Evolutionary conservation across 2,888 invertebrate genomes (phyloP), one percentile per base, ranked within the genome.

Genomic region (Melanotus villosus): DNA sequence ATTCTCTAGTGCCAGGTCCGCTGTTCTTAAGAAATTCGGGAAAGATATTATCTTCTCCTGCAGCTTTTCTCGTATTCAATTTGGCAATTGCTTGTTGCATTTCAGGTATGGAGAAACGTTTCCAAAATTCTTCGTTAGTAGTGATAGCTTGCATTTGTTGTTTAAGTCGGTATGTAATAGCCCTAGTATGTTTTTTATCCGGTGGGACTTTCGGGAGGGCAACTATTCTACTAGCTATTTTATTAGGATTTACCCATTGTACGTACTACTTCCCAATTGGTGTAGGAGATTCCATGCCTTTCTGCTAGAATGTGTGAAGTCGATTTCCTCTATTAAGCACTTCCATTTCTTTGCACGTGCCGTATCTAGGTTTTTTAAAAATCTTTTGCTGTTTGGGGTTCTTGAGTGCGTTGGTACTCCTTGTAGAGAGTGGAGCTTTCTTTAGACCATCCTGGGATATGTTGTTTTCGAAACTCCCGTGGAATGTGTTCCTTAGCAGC

Each of bases 371-470:
- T n/a, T 38, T 38, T 38, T 38, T 14, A 38, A 38, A n/a, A 10
- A n/a, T 38, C 12, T 38, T 38, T 10, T 38, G 38, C 38, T 38
- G 10, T 38, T 38, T 38, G 38, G 14, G 38, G 38, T 38, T 38
- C 38, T 38, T 38, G 5, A 4, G 3, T 38, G 5, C 38, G 3
- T 38, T 38, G 38, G 10, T 14, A 38, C n/a, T 38, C 38, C 38
- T 38, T 10, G n/a, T 38, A 38, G 3, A 38, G n/a, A 38, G 5
- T 38, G 5, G 12, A 12, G n/a, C 14, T 38, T 14, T 38, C 38
- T 38, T 4, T n/a, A n/a, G 38, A 5, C 38, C 38, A n/a, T 38
- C 38, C 38, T 38, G 14, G 14, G 3, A 38, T 38, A 38, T 38
- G 10, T 10, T 38, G 38, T 38, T 38, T 38, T 38, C 5, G 4